Base-by-base conservation (phyloP, 2,888 invertebrate species). In the Pediacus dermestoides region DNA sequence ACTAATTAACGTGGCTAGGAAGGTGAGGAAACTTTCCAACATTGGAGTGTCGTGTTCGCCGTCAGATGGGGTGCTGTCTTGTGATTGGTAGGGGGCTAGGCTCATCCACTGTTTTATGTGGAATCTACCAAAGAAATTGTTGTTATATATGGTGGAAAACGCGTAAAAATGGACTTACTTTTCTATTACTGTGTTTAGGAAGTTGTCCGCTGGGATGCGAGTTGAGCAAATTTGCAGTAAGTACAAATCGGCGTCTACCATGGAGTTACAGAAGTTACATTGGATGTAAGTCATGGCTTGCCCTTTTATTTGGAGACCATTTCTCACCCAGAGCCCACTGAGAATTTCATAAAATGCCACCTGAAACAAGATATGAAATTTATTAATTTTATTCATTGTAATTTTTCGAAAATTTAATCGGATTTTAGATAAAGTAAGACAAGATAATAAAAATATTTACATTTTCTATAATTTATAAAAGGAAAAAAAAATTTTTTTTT, bases 231-330 rank as follows among this genome's bases (percentile, higher is more conserved):
- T 81, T 77, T 97, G 96, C 53, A 96, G 74, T 61, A 96, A 81
- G 72, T 90, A 96, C 50, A 97, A 75, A 73, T 97, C 97, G 64
- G 95, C 90, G 70, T 97, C 96, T 7, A 94, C 91, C 91, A 96
- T 94, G 7, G 94, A 94, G 72, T 95, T 95, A 73, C 95, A 96
- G 74, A 97, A 96, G 72, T 96, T 95, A 55, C 93, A 93, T 71
- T 97, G 96, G 60, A 95, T 91, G 71, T 97, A 97, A 10, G 95
- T 94, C 94, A 95, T 95, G 18, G 94, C 94, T 72, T 97, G 96
- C n/a, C 95, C 95, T 70, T 91, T 92, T 63, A 97, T 95, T 75
- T 95, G 95, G 6, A 94, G 76, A 0, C 96, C 97, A 72, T 96
- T 97, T 48, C 96, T 81, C 34, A 94, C 92, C 96, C 96, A 97